phyloP scores from a whole-genome alignment of 2,797 vertebrate species.

The Characodon lateralis region DNA sequence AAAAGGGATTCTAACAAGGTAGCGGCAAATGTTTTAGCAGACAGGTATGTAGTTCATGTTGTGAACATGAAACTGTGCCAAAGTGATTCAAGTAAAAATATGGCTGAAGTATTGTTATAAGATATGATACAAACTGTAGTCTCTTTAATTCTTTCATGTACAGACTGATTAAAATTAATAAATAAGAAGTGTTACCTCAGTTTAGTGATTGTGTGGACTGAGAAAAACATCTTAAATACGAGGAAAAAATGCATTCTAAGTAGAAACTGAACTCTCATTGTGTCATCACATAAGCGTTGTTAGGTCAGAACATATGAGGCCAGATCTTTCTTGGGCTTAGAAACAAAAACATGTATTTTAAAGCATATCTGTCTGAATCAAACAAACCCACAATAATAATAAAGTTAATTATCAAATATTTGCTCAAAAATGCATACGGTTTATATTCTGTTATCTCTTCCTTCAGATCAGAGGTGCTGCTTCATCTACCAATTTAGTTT shows the following conservation, averaged over 20 bases:
- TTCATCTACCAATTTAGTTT: background rate
- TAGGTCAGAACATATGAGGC: background rate
- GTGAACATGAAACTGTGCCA: constrained; percentile 71
- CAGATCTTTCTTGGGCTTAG: background rate
- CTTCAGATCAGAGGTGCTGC: background rate
- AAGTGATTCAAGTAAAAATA: constrained; percentile 56
- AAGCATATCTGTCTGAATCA: background rate
- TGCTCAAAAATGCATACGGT: background rate
- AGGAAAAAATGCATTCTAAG: constrained; percentile 21
- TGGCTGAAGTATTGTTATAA: constrained; percentile 33
- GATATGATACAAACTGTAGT: constrained; percentile 19
- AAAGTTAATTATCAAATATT: background rate
- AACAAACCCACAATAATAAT: background rate
- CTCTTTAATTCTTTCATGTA: constrained; percentile 29
- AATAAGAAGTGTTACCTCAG: constrained; percentile 45
- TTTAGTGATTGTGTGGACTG: constrained; percentile 31
- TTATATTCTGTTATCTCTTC: background rate
- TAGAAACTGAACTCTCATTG: constrained; percentile 29
- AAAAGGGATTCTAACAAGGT: constrained; percentile 27
- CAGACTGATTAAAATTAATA: constrained; percentile 58
- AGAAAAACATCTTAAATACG: constrained; percentile 22
- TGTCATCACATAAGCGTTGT: constrained; percentile 8
- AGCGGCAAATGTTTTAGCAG: constrained; percentile 29
- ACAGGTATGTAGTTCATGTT: constrained; percentile 57
- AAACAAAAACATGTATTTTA: too few species aligned